phyloP scores from a whole-genome alignment of 2,888 invertebrate genomes.

The Erpobdella octoculata region DNA sequence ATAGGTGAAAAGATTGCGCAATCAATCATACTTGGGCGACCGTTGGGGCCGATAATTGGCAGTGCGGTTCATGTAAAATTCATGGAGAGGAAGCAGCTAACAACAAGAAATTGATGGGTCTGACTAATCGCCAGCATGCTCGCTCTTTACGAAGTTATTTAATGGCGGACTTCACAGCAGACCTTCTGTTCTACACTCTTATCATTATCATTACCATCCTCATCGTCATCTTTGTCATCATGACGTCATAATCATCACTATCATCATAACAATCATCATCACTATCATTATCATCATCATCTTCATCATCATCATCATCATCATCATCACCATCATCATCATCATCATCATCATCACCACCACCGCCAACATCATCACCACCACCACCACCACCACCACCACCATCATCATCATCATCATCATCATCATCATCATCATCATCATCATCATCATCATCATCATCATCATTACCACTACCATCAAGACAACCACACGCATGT shows the following conservation, averaged over 20 bases:
- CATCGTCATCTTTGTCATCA: too few species aligned
- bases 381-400: neutral
- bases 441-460: conserved; percentile 15
- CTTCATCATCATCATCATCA: neutral
- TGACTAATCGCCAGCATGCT: neutral
- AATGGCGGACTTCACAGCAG: too few species aligned
- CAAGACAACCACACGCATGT: neutral
- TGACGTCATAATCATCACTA: too few species aligned
- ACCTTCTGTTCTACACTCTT: too few species aligned
- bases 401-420: conserved; percentile 24
- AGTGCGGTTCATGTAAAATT: neutral
- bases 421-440: conserved; percentile 22
- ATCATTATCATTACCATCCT: too few species aligned
- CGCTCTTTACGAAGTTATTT: too few species aligned
- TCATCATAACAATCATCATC: too few species aligned
- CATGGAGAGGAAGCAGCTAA: conserved; percentile 10
- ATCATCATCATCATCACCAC: too few species aligned
- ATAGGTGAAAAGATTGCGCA: too few species aligned
- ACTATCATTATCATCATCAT: neutral
- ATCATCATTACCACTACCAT: neutral
- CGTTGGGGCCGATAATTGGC: neutral
- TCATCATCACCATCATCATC: neutral
- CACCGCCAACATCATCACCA: too few species aligned
- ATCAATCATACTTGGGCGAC: conserved; percentile 2
- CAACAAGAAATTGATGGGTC: conserved; percentile 3